Evolutionary conservation across 2,888 invertebrate species (phyloP), one percentile per base, ranked within the genome.

Genomic region (Taphrorychus bicolor): DNA sequence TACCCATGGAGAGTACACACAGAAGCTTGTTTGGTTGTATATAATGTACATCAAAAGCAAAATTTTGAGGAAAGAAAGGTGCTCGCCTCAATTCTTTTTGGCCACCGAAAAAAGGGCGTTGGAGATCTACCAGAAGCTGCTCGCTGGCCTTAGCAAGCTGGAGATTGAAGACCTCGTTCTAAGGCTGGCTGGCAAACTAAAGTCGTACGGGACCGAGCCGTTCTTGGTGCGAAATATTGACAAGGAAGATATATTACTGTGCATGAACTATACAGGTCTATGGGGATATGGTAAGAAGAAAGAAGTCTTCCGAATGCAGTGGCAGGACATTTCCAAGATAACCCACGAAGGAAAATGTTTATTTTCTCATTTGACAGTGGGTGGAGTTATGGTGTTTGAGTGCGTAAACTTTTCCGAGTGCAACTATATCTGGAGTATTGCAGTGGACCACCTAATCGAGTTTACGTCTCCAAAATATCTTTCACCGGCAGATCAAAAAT

Each of bases 141-240:
- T 75, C 5, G 42, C 48, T 11, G 71, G 71, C 19, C 41, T 73
- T 14, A 71, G 16, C 5, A 58, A 23, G 11, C 45, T 59, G 5
- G 73, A 75, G 62, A 41, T 71, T 3, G 66, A 71, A 23, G 74
- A 75, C 32, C 57, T 75, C 22, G 71, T 74, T 62, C 61, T 75
- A 16, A 66, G 75, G 5, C 57, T 75, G 65, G 72, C 72, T n/a
- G 70, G 72, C 24, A 71, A 74, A 48, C 56, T 73, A 11, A 70
- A 73, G 32, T 73, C 73, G 11, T 75, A 75, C 51, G 75, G 75
- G 5, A 66, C 71, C 3, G 74, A 75, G 17, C 72, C 73, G 0
- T 72, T 72, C 60, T 49, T 72, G 1, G 71, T 74, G 1, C 69
- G 70, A 21, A 66, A 69, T 11, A 24, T 56, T 17, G 49, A 70